A percentile compares a stretch with the other conserved stretches of the same genome.
Evolutionary conservation across 2,888 invertebrate species (phyloP).

Genomic region (Sesia apiformis): DNA sequence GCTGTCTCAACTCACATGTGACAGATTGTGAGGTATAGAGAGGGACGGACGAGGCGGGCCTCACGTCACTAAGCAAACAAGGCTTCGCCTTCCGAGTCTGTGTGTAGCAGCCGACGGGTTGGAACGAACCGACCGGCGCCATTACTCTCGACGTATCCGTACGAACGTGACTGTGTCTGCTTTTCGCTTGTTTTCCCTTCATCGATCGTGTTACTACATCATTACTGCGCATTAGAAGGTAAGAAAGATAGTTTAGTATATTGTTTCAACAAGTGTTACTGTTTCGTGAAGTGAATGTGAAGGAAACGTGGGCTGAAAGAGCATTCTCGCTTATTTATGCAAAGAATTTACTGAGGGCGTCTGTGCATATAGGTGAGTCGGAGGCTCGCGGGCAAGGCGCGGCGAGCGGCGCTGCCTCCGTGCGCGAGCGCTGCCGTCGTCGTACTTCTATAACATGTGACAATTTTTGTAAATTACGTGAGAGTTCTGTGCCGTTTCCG

Average conservation of each 20-base stretch:
- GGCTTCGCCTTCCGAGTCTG: slow-evolving; percentile 65
- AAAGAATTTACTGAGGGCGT: slow-evolving; percentile 70
- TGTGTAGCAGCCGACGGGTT: slow-evolving; percentile 53
- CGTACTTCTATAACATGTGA: slow-evolving; percentile 26
- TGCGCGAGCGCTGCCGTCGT: slow-evolving; percentile 53
- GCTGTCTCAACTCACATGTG: slow-evolving; percentile 24
- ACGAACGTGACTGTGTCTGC: slow-evolving; percentile 67
- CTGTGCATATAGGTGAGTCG: slow-evolving; percentile 54
- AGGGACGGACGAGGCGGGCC: slow-evolving; percentile 32
- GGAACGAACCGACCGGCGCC: slow-evolving; percentile 56
- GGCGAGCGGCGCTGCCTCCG: slow-evolving; percentile 55
- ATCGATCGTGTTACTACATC: slow-evolving; percentile 67
- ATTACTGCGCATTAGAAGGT: slow-evolving; percentile 70
- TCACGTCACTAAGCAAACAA: slow-evolving; percentile 66
- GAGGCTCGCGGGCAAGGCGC: slow-evolving; percentile 53
- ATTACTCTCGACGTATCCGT: slow-evolving; percentile 66
- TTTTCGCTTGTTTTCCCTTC: slow-evolving; percentile 57
- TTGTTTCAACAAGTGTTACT: slow-evolving; percentile 44
- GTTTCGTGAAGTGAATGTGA: slow-evolving; percentile 47
- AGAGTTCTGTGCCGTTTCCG: slow-evolving; percentile 33
- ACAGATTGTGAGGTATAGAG: slow-evolving; percentile 14
- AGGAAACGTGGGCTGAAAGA: slow-evolving; percentile 30
- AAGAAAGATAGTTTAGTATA: slow-evolving; percentile 52
- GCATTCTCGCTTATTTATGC: slow-evolving; percentile 71
- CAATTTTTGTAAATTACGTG: slow-evolving; percentile 50